phyloP scores from a whole-genome alignment of 1,140 invertebrate genomes.

The Drosophila sturtevanti region DNA sequence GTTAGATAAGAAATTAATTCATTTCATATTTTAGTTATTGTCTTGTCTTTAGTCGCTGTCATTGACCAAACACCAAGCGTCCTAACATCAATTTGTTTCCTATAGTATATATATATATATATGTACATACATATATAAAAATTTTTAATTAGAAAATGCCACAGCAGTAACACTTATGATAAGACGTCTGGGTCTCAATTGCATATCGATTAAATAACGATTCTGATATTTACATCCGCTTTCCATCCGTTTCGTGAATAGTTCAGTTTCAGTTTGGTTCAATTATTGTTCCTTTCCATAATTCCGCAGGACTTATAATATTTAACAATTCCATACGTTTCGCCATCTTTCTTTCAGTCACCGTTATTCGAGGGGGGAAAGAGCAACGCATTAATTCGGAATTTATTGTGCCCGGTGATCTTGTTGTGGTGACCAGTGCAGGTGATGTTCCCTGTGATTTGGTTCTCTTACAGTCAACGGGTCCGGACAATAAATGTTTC shows the following conservation, averaged over 20 bases:
- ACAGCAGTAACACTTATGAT: too few species aligned
- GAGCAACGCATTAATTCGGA: conserved; percentile 84
- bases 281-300: neutral
- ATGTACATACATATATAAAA: too few species aligned
- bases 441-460: conserved; percentile 91
- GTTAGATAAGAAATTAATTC: conserved; percentile 48
- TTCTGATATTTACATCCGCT: too few species aligned
- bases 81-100: too few species aligned
- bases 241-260: too few species aligned
- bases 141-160: too few species aligned
- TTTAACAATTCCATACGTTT: neutral
- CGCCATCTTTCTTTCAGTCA: conserved; percentile 77
- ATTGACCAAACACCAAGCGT: too few species aligned
- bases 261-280: neutral
- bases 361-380: conserved; percentile 85
- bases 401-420: conserved; percentile 88
- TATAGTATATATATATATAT: too few species aligned
- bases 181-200: too few species aligned
- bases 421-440: conserved; percentile 87
- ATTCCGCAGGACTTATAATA: too few species aligned
- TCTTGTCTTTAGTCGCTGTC: neutral
- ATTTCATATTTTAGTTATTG: neutral
- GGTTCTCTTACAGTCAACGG: conserved; percentile 89
- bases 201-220: too few species aligned
- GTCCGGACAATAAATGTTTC: conserved; percentile 96